phyloP scores from a whole-genome alignment of 2,113 vertebrate species.

The Plectropomus leopardus region DNA sequence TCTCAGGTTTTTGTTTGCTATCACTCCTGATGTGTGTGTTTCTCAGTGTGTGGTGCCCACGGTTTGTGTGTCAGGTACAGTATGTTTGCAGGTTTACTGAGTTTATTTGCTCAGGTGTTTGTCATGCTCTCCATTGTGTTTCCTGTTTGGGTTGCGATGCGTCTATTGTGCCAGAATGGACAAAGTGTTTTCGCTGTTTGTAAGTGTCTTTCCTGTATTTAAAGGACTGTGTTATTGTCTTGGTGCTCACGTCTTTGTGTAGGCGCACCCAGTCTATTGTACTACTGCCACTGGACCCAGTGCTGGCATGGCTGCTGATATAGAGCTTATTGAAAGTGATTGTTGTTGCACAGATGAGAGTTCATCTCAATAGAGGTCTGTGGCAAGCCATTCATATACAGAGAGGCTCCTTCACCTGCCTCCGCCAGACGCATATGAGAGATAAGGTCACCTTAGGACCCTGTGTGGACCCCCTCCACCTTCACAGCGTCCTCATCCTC shows the following conservation, averaged over 20 bases:
- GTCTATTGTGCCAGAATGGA: slow-evolving; percentile 19
- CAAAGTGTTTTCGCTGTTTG: slow-evolving; percentile 32
- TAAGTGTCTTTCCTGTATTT: slow-evolving; percentile 50
- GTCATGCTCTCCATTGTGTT: slow-evolving; percentile 50
- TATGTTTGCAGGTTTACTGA: slow-evolving; percentile 56
- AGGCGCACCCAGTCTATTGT: slow-evolving; percentile 38
- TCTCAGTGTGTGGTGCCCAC: slow-evolving; percentile 57
- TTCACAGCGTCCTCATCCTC: slow-evolving; percentile 55
- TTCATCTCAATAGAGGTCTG: slow-evolving; percentile 32
- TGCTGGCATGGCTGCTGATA: slow-evolving; percentile 38
- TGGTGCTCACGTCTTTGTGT: slow-evolving; percentile 42
- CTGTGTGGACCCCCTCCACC: slow-evolving; percentile 33
- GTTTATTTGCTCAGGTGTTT: slow-evolving; percentile 75
- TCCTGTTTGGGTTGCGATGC: slow-evolving; percentile 52
- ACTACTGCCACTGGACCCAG: slow-evolving; percentile 13
- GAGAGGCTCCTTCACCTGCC: slow-evolving; percentile 41
- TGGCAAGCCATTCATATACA: slow-evolving; percentile 35
- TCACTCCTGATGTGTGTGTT: slow-evolving; percentile 53
- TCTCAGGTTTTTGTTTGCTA: slow-evolving; percentile 65
- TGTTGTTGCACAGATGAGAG: slow-evolving; percentile 49
- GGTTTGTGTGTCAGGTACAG: slow-evolving; percentile 63
- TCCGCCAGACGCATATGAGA: slow-evolving; percentile 37
- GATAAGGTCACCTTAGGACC: slow-evolving; percentile 68
- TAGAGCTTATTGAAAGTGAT: slow-evolving; percentile 55
- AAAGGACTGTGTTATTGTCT: slow-evolving; percentile 46